Evolutionary conservation across 2,797 vertebrate species (phyloP), one percentile per base, ranked within the genome.

Genomic region (Bovichtus diacanthus): DNA sequence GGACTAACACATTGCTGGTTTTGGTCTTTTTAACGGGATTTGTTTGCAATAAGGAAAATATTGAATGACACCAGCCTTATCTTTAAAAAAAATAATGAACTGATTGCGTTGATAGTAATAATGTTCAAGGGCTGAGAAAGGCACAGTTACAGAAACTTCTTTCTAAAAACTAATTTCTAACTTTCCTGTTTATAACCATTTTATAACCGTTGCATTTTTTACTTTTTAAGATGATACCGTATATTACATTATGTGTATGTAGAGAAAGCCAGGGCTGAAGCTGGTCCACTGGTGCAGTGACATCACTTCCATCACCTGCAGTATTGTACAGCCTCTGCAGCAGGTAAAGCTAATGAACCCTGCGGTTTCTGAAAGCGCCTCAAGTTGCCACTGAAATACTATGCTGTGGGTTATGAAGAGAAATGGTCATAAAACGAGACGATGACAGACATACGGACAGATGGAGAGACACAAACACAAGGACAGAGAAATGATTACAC

Each of bases 381-480:
- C 76, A 80, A n/a, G 70, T 19, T 16, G 3, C 70, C 51, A 47
- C 6, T 36, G 21, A 61, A 58, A 41, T 29, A 44, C 27, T 60
- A 31, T 1, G n/a, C 43, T 46, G 74, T 51, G 10, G 59, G 19
- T 47, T 16, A 2, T 2, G 29, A 73, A 13, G 64, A 53, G 18
- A 11, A 31, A 4, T 27, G 34, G 21, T 27, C 15, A 60, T 18
- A 2, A 43, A 34, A 65, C 5, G 51, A 51, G 76, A 16, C 39
- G 63, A 70, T n/a, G 11, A 13, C 39, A 58, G 68, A 78, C 61
- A 78, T 25, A 43, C 31, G 56, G 53, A 63, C n/a, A 18, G 49
- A 68, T 2, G 61, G 13, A 83, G 27, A 77, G 50, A 87, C 51
- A 76, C 36, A 80, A 21, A 83, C 11, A 90, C 71, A 75, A 8